Evolutionary conservation across 2,888 invertebrate species (phyloP), one percentile per base, ranked within the genome.

Genomic region (Ormia ochracea): DNA sequence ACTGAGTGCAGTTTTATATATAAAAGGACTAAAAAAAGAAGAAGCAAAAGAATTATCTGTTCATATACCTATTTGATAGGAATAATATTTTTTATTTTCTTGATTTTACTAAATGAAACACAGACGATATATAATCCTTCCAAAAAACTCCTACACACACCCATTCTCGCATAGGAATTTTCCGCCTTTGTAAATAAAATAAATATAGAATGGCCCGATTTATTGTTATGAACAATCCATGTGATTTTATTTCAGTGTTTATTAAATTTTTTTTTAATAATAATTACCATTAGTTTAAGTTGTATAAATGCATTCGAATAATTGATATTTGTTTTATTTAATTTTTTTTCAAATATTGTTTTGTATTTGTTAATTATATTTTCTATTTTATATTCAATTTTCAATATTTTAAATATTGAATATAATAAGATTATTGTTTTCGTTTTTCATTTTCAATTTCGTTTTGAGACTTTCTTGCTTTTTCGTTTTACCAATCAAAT

Each of bases 271-370:
- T 21, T 36, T 3, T 38, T 21, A 43, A 28, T 59, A 58, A 21
- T 81, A 58, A 63, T 77, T 69, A 78, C 33, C 58, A 70, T 74
- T 77, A 78, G 69, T 65, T 77, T 78, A 70, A 81, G 56, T 70
- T 81, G 80, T 76, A 81, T 87, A 88, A 88, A 87, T 88, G 88
- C 88, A 87, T 77, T 86, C 82, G 83, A 85, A 85, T 88, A 88
- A 87, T 88, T 88, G 88, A 87, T 87, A 85, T 85, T 70, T 69
- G 76, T 68, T 80, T 63, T 75, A 38, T 68, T 61, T 72, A 31
- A 61, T 61, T 78, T 38, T 19, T 54, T 52, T 50, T 45, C 45
- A 65, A 38, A 45, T 45, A 50, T 43, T 56, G 6, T 41, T 61
- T 68, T 38, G n/a, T 69, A 48, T 48, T 65, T 59, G 28, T 48